Base-by-base conservation (phyloP, 30 jellyfish, hydroid and myxozoan species). In the Aurelia sp. region DNA sequence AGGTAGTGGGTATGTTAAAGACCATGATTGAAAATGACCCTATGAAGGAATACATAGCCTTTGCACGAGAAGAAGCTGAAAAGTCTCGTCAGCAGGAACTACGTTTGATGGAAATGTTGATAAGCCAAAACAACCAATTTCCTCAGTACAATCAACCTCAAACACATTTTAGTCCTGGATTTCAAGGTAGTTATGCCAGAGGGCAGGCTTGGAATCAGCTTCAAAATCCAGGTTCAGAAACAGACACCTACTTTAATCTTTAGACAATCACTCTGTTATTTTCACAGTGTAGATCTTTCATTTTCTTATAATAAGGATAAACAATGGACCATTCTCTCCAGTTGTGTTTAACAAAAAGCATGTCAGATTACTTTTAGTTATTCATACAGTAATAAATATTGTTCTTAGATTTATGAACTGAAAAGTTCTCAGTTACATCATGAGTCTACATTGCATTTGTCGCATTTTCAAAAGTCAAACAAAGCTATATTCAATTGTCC, bases 11-110 rank as follows among this genome's bases (percentile, higher is more conserved):
- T 13, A 38, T 76, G 87, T 27, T 76, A 50, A 76, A 57, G 53
- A 30, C 40, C 18, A 76, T 76, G 76, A 20, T 59, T 51, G 90
- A 79, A 62, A 48, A 79, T 1, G 65, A 79, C 65, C 81, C 90
- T 58, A 62, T 79, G 70, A 63, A 20, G 3, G 90, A 79, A 19
- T 79, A 60, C 20, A 19, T 79, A 52, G 90, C 80, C 7, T 79
- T 63, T 79, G 90, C 90, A 30, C 64, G 58, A 52, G 90, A 79
- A 79, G 90, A 79, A 61, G 81, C 90, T 3, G 71, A 79, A 53
- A 79, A 63, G 57, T 38, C 81, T 30, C 35, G 90, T 17, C 31
- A 79, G 27, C 87, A 76, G 18, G 76, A 76, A 30, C 72, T 76
- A 50, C 22, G 38, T 11, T 74, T 76, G 38, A 76, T 76, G 76